Evolutionary conservation across 1,140 invertebrate genomes (phyloP), one percentile per base, ranked within the genome.

Genomic region (Lanistes nyassanus): DNA sequence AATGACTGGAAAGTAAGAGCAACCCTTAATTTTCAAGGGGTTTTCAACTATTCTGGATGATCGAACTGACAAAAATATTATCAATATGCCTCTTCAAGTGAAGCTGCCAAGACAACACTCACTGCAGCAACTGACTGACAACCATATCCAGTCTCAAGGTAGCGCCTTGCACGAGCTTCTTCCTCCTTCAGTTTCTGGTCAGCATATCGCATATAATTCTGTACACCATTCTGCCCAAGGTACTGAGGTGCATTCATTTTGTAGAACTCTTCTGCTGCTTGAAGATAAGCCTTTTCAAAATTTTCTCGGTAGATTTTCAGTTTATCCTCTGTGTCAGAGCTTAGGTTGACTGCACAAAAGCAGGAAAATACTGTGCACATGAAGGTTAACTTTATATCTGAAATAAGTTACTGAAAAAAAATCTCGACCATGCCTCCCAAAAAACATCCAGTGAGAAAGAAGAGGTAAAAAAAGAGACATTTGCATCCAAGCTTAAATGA

Each of bases 181-280:
- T 99, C 98, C 89, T 99, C 98, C 56, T 95, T 93, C 37, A 99
- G 90, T 87, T 99, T 98, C 55, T 93, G 91, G 87, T 99, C 97
- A 23, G 97, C 98, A 90, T 98, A 99, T 76, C 92, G 92, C 97
- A 99, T 99, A 86, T 99, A 99, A 80, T 94, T 94, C 84, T 97
- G 95, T 3, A 99, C 97, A 64, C 98, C 98, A 90, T 99, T 96
- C 11, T 92, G 91, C 76, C 93, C 92, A 60, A 99, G 91, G 86
- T 98, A 95, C 84, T 97, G 94, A 26, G 94, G 94, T 6, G 96
- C 96, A 92, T 98, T 97, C 11, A 96, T 90, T 85, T 94, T 94
- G 89, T 99, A 99, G 90, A 98, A 99, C 26, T 93, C 92, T 85
- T 97, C 95, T 2, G 97, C 98, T 55, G 96, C 94, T 89, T 97